Evolutionary conservation across 2,113 vertebrate genomes (phyloP).

Genomic region (zebrafish (Danio rerio)): GRCz12tu NC_133181.1:11279001-11279500

Average conservation of each 20-base stretch:
- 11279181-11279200: neutral
- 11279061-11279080: neutral
- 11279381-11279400: slow-evolving; percentile 63
- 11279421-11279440: neutral
- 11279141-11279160: neutral
- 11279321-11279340: slow-evolving; percentile 42
- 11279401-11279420: slow-evolving; percentile 62
- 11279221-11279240: neutral
- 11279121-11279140: slow-evolving; percentile 28
- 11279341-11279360: slow-evolving; percentile 58
- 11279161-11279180: slow-evolving; percentile 5
- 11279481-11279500: neutral
- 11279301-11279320: neutral
- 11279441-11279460: neutral
- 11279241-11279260: neutral
- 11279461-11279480: neutral
- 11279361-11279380: slow-evolving; percentile 74
- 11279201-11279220: neutral
- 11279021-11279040: neutral
- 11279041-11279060: slow-evolving; percentile 1
- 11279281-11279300: neutral
- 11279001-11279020: slow-evolving; percentile 42
- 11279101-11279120: neutral
- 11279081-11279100: neutral
- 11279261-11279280: neutral